Evolutionary conservation across 2,797 vertebrate genomes (phyloP), one percentile per base, ranked within the genome.

Genomic region (Chaetodon trifasciatus): DNA sequence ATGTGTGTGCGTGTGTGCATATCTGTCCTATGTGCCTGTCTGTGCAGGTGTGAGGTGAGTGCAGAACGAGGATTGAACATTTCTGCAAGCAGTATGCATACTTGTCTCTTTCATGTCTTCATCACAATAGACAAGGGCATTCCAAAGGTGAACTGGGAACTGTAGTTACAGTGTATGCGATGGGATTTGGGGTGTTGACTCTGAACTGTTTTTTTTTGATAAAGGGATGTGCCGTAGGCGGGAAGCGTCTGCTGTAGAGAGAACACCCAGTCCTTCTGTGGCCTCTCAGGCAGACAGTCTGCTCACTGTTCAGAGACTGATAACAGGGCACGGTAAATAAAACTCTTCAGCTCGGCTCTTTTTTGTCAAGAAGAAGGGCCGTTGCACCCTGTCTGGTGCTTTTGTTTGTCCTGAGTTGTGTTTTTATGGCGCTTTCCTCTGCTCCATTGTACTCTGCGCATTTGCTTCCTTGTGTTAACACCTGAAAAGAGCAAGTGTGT

Each of bases 321-420:
- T 98, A 98, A 98, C 97, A 96, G 95, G 95, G 94, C 96, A 90
- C 93, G 96, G 97, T 98, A 97, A 98, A 98, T 97, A 98, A 96
- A 96, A 97, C 96, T 96, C 96, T 96, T 95, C 94, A 91, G 95
- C 94, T 78, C 85, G 91, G 94, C 94, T 95, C 91, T 94, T 92
- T 94, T 85, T 86, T 95, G 93, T 96, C 90, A 62, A 84, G 80
- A 85, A 92, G 83, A 85, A 90, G 82, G 89, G 79, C 88, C 83
- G 64, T 84, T 87, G 89, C 86, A 78, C 86, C 84, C 86, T 86
- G 92, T 90, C 88, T 93, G 90, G 67, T 86, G 90, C 86, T 79
- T 91, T 93, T 92, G 91, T 90, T 87, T 90, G 84, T 85, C 82
- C 85, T 70, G 82, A 64, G 74, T 86, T 85, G 83, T 86, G 79